Conservation (phyloP, 2,888 invertebrate species). For the Tipula unca region DNA sequence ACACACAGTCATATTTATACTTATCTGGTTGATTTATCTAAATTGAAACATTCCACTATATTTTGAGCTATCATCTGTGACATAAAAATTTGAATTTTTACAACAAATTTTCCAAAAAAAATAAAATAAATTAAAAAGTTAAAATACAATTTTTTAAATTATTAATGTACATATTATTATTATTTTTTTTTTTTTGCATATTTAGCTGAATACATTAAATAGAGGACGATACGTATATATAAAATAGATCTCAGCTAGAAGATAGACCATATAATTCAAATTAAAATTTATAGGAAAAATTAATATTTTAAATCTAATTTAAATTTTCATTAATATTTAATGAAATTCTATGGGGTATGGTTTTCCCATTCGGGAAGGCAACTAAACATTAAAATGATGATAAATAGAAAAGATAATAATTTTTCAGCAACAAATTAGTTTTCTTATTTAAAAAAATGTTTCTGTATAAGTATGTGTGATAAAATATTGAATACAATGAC, state of each 20-base stretch:
- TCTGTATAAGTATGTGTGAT: neutral
- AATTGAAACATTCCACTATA: too few species aligned
- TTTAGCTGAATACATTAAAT: neutral
- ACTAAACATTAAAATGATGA: neutral
- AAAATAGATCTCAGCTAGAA: neutral
- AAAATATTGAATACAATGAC: neutral
- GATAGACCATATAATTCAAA: neutral
- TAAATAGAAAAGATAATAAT: neutral
- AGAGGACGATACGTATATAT: neutral
- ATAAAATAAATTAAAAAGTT: neutral
- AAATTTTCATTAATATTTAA: neutral
- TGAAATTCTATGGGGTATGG: neutral
- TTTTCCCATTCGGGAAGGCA: neutral
- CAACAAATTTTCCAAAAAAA: neutral
- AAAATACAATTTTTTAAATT: neutral
- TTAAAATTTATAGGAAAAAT: neutral
- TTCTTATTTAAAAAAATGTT: neutral
- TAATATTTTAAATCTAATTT: neutral
- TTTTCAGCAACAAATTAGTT: neutral
- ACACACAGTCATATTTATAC: too few species aligned
- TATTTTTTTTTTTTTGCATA: neutral
- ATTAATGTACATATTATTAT: neutral
- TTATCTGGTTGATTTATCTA: too few species aligned
- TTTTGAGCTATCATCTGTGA: neutral
- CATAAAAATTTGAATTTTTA: neutral